Percentiles rank a stretch among this genome's conserved stretches.
These are phyloP conservation scores for Liposcelis brunnea DNA, from an alignment of 2,888 invertebrate genomes.

Conservation along the genomic window DNA sequence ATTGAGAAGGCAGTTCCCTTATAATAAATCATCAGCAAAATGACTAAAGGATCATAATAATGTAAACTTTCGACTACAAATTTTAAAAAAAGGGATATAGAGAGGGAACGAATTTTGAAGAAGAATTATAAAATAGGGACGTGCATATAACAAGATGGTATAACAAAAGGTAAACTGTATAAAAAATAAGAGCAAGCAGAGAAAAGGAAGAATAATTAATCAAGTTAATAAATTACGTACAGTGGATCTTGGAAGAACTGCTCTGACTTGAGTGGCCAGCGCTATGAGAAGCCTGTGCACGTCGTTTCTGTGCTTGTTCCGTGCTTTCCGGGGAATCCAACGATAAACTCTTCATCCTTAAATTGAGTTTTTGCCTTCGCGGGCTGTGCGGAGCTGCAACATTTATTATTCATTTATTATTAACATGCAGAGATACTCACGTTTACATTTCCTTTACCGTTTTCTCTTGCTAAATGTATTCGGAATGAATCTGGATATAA, in stretches of 20 bases:
- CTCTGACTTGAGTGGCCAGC: slow-evolving; percentile 32
- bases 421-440: slow-evolving; percentile 6
- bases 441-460: slow-evolving; percentile 1
- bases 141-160: too few relatives aligned
- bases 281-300: slow-evolving; percentile 22
- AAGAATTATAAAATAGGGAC: too few relatives aligned
- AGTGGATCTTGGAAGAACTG: slow-evolving; percentile 40
- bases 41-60: too few relatives aligned
- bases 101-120: too few relatives aligned
- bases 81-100: too few relatives aligned
- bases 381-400: slow-evolving; percentile 83
- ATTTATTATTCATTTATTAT: slow-evolving; percentile 1
- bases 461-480: too few relatives aligned
- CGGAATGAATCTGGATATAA: not conserved
- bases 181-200: slow-evolving; percentile 15
- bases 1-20: too few relatives aligned
- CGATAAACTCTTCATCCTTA: slow-evolving; percentile 95
- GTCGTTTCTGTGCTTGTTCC: slow-evolving; percentile 60
- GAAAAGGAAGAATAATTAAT: slow-evolving; percentile 14
- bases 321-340: slow-evolving; percentile 91
- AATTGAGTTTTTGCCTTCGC: slow-evolving; percentile 85
- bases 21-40: too few relatives aligned
- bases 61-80: too few relatives aligned
- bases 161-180: slow-evolving; percentile 4
- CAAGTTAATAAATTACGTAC: slow-evolving; percentile 27